Evolutionary conservation across 2,888 invertebrate species (phyloP).

Genomic region (Oscheius onirici): DNA sequence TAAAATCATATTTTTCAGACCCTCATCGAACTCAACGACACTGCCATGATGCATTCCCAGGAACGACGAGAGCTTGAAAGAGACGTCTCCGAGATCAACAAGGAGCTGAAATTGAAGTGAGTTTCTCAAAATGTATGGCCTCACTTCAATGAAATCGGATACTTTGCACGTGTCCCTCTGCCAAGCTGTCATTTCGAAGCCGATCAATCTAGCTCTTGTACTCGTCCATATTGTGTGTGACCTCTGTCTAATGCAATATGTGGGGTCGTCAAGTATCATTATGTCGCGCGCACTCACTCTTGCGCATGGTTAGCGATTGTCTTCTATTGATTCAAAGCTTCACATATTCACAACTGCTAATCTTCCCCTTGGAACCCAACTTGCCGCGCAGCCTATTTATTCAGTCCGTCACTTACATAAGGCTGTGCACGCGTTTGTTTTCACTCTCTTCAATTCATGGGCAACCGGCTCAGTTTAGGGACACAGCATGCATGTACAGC

Average conservation of each 20-base stretch:
- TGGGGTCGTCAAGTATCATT: constrained; percentile 28
- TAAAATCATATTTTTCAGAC: constrained; percentile 37
- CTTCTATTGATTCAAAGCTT: background rate
- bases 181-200: background rate
- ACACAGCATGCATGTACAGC: too few species aligned
- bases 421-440: background rate
- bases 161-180: background rate
- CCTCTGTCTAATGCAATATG: constrained; percentile 23
- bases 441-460: constrained; percentile 13
- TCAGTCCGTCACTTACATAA: constrained; percentile 19
- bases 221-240: background rate
- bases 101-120: constrained; percentile 87
- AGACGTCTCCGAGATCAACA: constrained; percentile 87
- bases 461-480: constrained; percentile 23
- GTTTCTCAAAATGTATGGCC: constrained; percentile 37
- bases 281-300: constrained; percentile 23
- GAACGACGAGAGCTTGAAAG: constrained; percentile 91
- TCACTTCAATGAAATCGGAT: constrained; percentile 1
- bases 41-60: constrained; percentile 86
- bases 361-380: background rate
- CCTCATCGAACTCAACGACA: constrained; percentile 83
- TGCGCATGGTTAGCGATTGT: background rate
- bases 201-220: background rate
- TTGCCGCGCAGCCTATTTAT: background rate
- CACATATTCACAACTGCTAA: background rate